Evolutionary conservation across 2,888 invertebrate genomes (phyloP), one percentile per base, ranked within the genome.

Genomic region (Ommatoiulus sabulosus): DNA sequence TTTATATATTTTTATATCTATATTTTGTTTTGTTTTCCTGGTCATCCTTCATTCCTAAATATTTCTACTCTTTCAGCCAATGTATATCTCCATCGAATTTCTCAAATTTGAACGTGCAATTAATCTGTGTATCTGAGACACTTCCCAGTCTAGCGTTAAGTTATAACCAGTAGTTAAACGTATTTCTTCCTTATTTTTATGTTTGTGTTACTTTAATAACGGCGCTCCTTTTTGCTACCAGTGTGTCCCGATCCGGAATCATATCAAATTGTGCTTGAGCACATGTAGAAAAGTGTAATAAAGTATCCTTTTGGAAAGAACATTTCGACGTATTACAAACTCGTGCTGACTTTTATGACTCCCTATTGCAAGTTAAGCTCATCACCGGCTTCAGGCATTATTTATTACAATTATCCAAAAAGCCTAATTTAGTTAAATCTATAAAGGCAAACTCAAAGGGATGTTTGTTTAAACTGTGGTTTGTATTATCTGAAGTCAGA

Each of bases 1-100:
- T 80, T 80, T 80, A 80, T 80, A 80, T 35, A 80, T 80, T 80
- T 80, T 80, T 80, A 57, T 57, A 57, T 80, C 80, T 80, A 80
- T 80, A 12, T 80, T 80, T 80, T 63, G 63, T 52, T 63, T 63
- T 20, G n/a, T 63, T 80, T 80, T 35, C 35, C 80, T 80, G 80
- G 80, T 80, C 80, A 80, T 80, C 35, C 72, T 35, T 80, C 80
- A 80, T 80, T 80, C 35, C 15, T 24, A 24, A 7, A 12, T 80
- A 80, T 15, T 35, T 24, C 24, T 52, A 52, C 52, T 12, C 12
- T 80, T 1, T 80, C 80, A 80, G 35, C 80, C 24, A 80, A 12
- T 80, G 35, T 80, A 35, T 80, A 35, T 80, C 80, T 80, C 35
- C 80, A 80, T 80, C 35, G 10, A 80, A 80, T 12, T 35, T 35